Base-by-base conservation (phyloP, 2,888 invertebrate species). In the Artemia sp. region DNA sequence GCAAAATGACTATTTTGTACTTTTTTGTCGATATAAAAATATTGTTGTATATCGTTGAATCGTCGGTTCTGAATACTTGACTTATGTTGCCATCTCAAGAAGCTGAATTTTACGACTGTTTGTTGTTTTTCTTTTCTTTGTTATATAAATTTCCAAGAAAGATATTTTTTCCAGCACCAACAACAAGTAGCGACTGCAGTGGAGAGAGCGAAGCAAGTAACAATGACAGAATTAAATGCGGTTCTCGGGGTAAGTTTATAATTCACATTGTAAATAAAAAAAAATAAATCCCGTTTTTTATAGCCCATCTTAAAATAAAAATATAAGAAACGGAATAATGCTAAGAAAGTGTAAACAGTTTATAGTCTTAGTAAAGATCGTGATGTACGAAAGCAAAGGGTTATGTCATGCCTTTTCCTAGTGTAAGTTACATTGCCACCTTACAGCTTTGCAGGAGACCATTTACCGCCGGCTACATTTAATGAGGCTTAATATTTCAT, bases 171-270 rank as follows among this genome's bases (percentile, higher is more conserved):
- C 66, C 77, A 85, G 83, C 95, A 97, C 78, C 96, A 97, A 78
- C 92, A 93, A 80, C 93, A 94, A 81, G 95, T 97, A 68, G 89
- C 93, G 51, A 87, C 90, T 69, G 94, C 97, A 14, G 91, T 97
- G 68, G 97, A 98, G 76, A 83, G 95, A 78, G 95, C 96, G 75
- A 97, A 97, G 82, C 93, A 95, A 82, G 92, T 98, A 77, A 94
- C 92, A 77, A 92, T 95, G 92, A 88, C 92, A 73, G 96, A 96
- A 81, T 83, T 96, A 73, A 95, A 94, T 81, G 87, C 93, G 75
- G 93, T 96, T 76, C 93, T 95, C 77, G 93, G 93, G 87, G 95
- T 96, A 85, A 89, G 91, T 82, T 52, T 66, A 51, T 50, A 14
- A 12, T 12, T 53, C n/a, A 8, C 67, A n/a, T 67, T 52, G 10